Percentiles rank a stretch among this genome's conserved stretches.
Evolutionary conservation across 2,113 vertebrate species (phyloP).

Genomic region (Pseudopipra pipra): DNA sequence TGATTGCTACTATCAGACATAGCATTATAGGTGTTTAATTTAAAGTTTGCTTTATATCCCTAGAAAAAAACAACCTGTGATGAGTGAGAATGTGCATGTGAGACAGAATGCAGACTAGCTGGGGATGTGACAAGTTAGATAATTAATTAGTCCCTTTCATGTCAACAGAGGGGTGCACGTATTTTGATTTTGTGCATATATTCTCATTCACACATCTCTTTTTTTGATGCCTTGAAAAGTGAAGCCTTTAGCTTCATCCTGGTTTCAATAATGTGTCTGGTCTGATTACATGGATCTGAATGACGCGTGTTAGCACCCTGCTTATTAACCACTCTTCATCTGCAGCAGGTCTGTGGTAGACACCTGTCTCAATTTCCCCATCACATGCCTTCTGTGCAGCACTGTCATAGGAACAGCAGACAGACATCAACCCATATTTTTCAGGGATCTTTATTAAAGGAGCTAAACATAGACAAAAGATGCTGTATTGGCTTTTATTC

Average conservation of each 20-base stretch:
- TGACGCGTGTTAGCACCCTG: not conserved
- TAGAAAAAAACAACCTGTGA: not conserved
- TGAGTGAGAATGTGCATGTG: not conserved
- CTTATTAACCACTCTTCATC: constrained; percentile 51
- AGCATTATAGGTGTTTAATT: constrained; percentile 11
- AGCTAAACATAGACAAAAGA: constrained; percentile 17
- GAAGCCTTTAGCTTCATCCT: constrained; percentile 9
- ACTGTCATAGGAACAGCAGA: constrained; percentile 8
- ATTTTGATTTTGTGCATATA: constrained; percentile 60
- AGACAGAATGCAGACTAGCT: constrained; percentile 3
- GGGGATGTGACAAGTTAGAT: constrained; percentile 41
- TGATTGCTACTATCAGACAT: not conserved
- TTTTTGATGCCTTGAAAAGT: not conserved
- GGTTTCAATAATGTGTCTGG: not conserved
- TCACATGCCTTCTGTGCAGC: constrained; percentile 2
- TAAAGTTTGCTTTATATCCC: constrained; percentile 10
- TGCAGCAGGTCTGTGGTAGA: constrained; percentile 38
- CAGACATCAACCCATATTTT: not conserved
- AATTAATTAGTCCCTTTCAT: constrained; percentile 65
- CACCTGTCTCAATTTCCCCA: constrained; percentile 9
- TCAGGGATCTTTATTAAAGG: not conserved
- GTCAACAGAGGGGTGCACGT: not conserved
- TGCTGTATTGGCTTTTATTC: not conserved
- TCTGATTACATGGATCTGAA: constrained; percentile 20
- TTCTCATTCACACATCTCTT: constrained; percentile 25